Evolutionary conservation across 2,888 invertebrate genomes (phyloP), one percentile per base, ranked within the genome.

Genomic region (Eulithis testata): DNA sequence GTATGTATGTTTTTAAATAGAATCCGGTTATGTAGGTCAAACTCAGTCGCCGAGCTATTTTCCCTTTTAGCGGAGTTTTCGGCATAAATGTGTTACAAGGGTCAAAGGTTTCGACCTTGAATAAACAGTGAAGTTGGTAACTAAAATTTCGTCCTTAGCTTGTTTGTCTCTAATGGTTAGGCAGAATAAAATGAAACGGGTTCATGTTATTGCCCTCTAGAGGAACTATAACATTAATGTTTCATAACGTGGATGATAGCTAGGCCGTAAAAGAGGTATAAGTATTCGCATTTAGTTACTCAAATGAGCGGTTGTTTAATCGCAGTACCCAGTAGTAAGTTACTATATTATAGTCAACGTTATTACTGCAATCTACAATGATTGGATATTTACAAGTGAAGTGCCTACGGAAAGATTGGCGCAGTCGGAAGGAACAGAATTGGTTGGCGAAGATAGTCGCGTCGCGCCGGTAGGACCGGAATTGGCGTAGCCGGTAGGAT

Each of bases 201-300:
- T 40, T 52, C 40, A 36, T 47, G 47, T 53, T 67, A 67, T 53
- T 49, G 49, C 60, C 43, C 57, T 60, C 60, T 40, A 11, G 66
- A 59, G 66, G 14, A 53, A 53, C 59, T 55, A 63, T 67, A 57
- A 63, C 63, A 58, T 67, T 67, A 58, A 64, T 58, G 63, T 60
- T 60, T 60, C 52, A 66, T 60, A 63, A 63, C 52, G 47, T 56
- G 44, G 52, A 56, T 52, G 40, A 60, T 63, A 60, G 47, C 66
- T 59, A 63, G 51, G 60, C 53, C 40, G 49, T 60, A 63, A 66
- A 66, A 36, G 40, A 47, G 21, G 50, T 50, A 57, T 57, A 57
- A 49, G 52, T 27, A 47, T 47, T 21, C 57, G 45, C 37, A 40
- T 51, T 60, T 56, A 55, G 44, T 45, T 49, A 37, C 11, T 6